These are phyloP conservation scores for Synanthedon myopaeformis DNA, from an alignment of 2,888 invertebrate genomes.

Conservation along the genomic window DNA sequence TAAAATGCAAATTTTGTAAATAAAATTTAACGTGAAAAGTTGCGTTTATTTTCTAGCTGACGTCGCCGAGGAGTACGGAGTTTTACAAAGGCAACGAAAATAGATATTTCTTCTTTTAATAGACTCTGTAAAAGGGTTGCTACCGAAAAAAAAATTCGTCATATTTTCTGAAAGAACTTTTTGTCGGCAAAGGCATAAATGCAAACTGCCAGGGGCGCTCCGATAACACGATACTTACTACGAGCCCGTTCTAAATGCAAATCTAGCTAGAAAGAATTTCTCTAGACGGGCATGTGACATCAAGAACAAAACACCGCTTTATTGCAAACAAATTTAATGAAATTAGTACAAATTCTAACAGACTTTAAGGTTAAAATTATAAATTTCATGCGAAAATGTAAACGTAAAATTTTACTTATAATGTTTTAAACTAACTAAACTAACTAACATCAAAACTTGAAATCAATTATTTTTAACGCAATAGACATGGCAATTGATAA, in stretches of 20 bases:
- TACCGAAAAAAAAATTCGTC: conserved; percentile 25
- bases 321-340: too few species aligned
- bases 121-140: conserved; percentile 35
- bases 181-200: conserved; percentile 13
- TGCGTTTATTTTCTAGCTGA: conserved; percentile 14
- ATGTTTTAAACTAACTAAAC: too few species aligned
- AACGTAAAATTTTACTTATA: too few species aligned
- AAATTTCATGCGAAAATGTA: too few species aligned
- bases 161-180: conserved; percentile 30
- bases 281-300: not conserved
- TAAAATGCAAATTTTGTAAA: not conserved
- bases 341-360: too few species aligned
- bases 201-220: conserved; percentile 9
- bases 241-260: conserved; percentile 38
- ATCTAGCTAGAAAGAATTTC: conserved; percentile 24
- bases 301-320: not conserved
- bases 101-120: conserved; percentile 34
- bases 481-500: too few species aligned
- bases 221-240: conserved; percentile 31
- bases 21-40: conserved; percentile 1
- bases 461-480: too few species aligned
- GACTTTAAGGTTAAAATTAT: too few species aligned
- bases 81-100: conserved; percentile 11
- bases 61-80: conserved; percentile 1
- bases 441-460: too few species aligned